Conservation (phyloP, 2,888 invertebrate species). For the Drosophila cognata region DNA sequence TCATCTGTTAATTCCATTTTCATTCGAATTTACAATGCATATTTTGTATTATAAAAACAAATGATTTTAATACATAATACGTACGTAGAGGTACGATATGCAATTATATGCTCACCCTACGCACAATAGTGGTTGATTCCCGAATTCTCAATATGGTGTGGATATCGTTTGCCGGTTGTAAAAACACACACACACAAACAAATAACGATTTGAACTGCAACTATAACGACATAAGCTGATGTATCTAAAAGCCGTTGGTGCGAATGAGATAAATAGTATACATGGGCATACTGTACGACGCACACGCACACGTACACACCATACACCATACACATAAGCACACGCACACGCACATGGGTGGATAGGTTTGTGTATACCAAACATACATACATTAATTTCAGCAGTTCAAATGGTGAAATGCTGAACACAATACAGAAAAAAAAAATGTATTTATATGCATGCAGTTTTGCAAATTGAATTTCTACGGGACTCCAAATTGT, state of each 20-base stretch:
- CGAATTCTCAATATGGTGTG: slow-evolving; percentile 27
- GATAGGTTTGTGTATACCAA: not conserved
- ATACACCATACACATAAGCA: not conserved
- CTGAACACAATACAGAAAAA: not conserved
- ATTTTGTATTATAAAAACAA: not conserved
- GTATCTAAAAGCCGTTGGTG: slow-evolving; percentile 27
- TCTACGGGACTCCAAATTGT: not conserved
- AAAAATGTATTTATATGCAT: not conserved
- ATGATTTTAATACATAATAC: not conserved
- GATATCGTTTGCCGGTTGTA: slow-evolving; percentile 36
- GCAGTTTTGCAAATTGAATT: slow-evolving; percentile 2
- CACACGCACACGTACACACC: slow-evolving; percentile 31
- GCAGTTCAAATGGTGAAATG: slow-evolving; percentile 6
- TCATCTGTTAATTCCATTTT: not conserved
- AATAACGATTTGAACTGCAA: slow-evolving; percentile 11
- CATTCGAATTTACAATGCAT: not conserved
- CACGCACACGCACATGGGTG: slow-evolving; percentile 1
- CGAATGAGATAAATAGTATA: slow-evolving; percentile 37
- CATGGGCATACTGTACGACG: slow-evolving; percentile 19
- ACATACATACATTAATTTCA: slow-evolving; percentile 6
- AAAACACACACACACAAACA: slow-evolving; percentile 4
- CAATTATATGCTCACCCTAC: slow-evolving; percentile 1
- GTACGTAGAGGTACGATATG: not conserved
- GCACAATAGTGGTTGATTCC: slow-evolving; percentile 1
- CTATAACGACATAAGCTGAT: slow-evolving; percentile 13